phyloP scores from a whole-genome alignment of 2,113 vertebrate species.

The Tiliqua scincoides region DNA sequence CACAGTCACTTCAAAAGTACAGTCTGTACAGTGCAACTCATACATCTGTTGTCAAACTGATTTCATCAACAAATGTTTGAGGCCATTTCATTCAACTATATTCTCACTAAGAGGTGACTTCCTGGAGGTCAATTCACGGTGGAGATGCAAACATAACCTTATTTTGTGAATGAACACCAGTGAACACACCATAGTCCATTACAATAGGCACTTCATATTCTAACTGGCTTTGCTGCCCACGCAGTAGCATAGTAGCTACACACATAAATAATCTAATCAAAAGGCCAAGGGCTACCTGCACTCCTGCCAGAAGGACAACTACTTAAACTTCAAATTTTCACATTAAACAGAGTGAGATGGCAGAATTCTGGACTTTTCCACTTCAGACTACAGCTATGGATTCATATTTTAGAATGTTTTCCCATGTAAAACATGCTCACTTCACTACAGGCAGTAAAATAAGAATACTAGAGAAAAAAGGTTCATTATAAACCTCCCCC shows the following conservation, averaged over 20 bases:
- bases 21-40: neutral
- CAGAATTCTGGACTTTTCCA: no score
- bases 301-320: neutral
- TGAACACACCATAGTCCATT: neutral
- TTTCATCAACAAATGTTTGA: neutral
- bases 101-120: neutral
- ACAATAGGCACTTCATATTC: neutral
- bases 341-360: no score
- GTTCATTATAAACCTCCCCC: no score
- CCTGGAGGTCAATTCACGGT: neutral
- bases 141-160: neutral
- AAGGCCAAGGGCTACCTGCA: neutral
- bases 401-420: no score
- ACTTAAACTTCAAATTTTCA: neutral
- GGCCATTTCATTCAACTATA: neutral
- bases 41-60: neutral
- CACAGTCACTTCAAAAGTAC: constrained; percentile 6
- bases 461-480: no score
- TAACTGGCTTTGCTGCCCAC: neutral
- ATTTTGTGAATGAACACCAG: neutral
- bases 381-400: no score
- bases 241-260: neutral
- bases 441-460: no score
- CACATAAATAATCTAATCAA: neutral
- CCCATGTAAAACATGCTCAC: no score